Evolutionary conservation across 2,888 invertebrate genomes (phyloP).

Genomic region (Dasysyrphus tricinctus): DNA sequence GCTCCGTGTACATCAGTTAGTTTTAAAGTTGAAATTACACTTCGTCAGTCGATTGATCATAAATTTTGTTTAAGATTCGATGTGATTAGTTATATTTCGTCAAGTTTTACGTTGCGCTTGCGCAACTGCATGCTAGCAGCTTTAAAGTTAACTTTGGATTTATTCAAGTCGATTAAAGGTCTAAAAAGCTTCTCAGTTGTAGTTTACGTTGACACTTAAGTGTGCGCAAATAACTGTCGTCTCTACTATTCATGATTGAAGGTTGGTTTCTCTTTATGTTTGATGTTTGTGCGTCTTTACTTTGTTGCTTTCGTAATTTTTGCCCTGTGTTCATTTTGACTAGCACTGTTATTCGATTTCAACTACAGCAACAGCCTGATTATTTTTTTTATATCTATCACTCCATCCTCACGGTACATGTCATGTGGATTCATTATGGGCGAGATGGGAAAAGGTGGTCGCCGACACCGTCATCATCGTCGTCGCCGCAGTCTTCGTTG

Average conservation of each 20-base stretch:
- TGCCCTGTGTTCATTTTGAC: conserved; percentile 30
- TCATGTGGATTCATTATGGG: conserved; percentile 67
- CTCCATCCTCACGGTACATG: conserved; percentile 49
- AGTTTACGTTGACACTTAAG: background rate
- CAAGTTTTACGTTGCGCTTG: conserved; percentile 9
- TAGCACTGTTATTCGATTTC: conserved; percentile 69
- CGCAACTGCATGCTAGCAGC: conserved; percentile 35
- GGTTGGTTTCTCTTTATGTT: conserved; percentile 37
- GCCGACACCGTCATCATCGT: conserved; percentile 39
- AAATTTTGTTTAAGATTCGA: too few relatives aligned
- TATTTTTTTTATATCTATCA: conserved; percentile 40
- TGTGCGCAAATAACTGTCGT: conserved; percentile 41
- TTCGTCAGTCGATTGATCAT: too few relatives aligned
- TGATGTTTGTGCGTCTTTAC: conserved; percentile 10
- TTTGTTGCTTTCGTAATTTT: conserved; percentile 27
- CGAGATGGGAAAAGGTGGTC: conserved; percentile 65
- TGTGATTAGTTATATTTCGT: too few relatives aligned
- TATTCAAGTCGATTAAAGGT: background rate
- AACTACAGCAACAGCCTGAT: conserved; percentile 47
- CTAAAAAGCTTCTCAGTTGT: background rate
- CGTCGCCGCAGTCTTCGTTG: conserved; percentile 64
- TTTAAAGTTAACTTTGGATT: conserved; percentile 29
- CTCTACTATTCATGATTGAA: background rate
- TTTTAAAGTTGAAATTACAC: too few relatives aligned
- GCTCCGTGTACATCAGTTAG: too few relatives aligned